Evolutionary conservation across 2,113 vertebrate species (phyloP).

Genomic region (Pagrus major): DNA sequence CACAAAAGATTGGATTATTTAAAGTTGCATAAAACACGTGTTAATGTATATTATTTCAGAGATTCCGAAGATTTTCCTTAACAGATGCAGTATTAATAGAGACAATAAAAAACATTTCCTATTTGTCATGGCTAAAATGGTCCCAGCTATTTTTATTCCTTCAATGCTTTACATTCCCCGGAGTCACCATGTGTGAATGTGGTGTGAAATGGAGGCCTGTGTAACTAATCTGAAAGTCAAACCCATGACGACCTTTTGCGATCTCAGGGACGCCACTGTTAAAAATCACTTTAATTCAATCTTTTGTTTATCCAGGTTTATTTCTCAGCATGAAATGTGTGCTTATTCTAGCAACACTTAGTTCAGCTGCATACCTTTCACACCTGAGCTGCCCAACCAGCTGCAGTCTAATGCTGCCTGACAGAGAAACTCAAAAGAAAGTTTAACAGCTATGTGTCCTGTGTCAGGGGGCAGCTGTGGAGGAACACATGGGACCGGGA

Average conservation of each 20-base stretch:
- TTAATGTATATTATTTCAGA: neutral
- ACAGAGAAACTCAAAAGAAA: neutral
- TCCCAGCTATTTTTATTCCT: constrained; percentile 14
- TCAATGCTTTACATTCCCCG: constrained; percentile 1
- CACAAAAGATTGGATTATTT: neutral
- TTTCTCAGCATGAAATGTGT: neutral
- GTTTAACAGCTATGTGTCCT: neutral
- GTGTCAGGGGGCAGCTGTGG: neutral
- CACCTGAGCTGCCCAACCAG: neutral
- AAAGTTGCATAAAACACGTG: neutral
- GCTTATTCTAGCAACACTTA: constrained; percentile 9
- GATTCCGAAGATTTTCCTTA: neutral
- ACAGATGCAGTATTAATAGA: neutral
- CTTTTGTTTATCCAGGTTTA: neutral
- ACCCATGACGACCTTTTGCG: neutral
- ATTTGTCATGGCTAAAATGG: neutral
- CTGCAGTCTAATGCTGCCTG: too few species aligned
- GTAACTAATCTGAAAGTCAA: constrained; percentile 11
- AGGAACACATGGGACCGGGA: neutral
- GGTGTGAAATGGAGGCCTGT: constrained; percentile 7
- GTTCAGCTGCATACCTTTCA: neutral
- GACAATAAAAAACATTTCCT: neutral
- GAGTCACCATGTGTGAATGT: constrained; percentile 14
- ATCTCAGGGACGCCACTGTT: neutral
- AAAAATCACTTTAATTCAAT: neutral